Evolutionary conservation across 2,797 vertebrate species (phyloP).

Genomic region (Megaceryle alcyon): DNA sequence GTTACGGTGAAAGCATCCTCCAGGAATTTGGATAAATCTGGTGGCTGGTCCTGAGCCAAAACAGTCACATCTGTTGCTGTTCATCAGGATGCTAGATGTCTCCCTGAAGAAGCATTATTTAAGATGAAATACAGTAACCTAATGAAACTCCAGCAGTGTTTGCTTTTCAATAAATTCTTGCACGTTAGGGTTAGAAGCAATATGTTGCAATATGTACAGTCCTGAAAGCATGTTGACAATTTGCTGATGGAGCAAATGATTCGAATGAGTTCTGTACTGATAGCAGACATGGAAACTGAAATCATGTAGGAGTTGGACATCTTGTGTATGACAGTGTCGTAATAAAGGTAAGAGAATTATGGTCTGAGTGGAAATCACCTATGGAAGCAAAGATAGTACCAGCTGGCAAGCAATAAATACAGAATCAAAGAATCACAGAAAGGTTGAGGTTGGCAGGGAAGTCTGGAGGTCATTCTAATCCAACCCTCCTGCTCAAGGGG

Average conservation of each 20-base stretch:
- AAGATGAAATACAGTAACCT: background rate
- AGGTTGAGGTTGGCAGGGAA: no score
- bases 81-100: background rate
- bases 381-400: no score
- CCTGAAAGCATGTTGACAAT: background rate
- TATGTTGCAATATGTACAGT: background rate
- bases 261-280: background rate
- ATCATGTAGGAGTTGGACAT: background rate
- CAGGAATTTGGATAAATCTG: background rate
- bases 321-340: no score
- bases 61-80: background rate
- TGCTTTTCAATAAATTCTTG: constrained; percentile 13
- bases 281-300: background rate
- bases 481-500: no score
- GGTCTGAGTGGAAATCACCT: no score
- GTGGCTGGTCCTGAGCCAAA: background rate
- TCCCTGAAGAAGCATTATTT: background rate
- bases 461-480: no score
- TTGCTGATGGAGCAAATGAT: background rate
- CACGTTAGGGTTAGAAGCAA: background rate
- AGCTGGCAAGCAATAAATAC: no score
- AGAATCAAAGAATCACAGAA: no score
- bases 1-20: background rate
- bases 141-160: background rate
- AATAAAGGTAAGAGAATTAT: no score